Evolutionary conservation across 2,797 vertebrate genomes (phyloP), one percentile per base, ranked within the genome.

Genomic region (Coreius guichenoti): DNA sequence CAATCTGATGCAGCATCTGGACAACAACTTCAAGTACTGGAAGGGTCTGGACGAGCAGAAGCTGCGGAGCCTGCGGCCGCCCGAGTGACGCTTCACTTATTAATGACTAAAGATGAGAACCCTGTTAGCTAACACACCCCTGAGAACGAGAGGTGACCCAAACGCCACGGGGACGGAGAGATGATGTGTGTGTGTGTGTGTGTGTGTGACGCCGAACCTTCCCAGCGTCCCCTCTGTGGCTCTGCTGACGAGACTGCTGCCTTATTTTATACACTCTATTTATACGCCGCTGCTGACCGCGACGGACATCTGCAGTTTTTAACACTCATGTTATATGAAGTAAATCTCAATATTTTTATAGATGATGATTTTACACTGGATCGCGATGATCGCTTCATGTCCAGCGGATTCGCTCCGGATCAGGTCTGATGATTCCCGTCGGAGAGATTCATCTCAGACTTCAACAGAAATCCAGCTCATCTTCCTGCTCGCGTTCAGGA

Each of bases 11-110:
- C 97, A 97, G 94, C 96, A 99, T 91, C 94, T 99, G 91, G 97
- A 98, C 94, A 97, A 96, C 90, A 99, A 99, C 93, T 99, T 98
- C 90, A 99, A 98, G 90, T 99, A 99, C 94, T 99, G 98, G 98
- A 99, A 99, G 94, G 93, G 95, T 88, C 92, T 99, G 87, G 98
- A 99, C 4, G 97, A 98, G 5, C 95, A 90, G 91, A 96, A 98
- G 91, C 94, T 98, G 82, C 94, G 96, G 92, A 97, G 94, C 90
- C 94, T 98, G 83, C 95, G 97, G 61, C 96, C 96, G 0, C 95
- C 96, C 0, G 96, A 98, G 88, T 97, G 97, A 95, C 84, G 70
- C 5, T 36, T 3, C 31, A 33, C 31, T 56, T 8, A 56, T 23
- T 3, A 23, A 23, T 56, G 8, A 58, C 54, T 58, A 4, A 58